Base-by-base conservation (phyloP, 2,113 vertebrate genomes). In the Peromyscus californicus region DNA sequence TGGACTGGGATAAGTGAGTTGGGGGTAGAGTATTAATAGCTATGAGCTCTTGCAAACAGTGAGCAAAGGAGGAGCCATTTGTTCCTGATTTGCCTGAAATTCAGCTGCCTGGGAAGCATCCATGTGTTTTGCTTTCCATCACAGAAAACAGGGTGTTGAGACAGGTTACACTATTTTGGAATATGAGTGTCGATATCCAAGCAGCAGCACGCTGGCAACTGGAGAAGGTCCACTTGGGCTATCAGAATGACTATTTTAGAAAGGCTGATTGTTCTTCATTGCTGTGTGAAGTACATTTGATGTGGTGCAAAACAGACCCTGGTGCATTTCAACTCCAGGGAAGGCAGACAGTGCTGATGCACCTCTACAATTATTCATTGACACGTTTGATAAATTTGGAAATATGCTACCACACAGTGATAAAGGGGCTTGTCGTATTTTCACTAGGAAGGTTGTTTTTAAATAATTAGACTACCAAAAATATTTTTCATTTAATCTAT, bases 161-260 rank as follows among this genome's bases (percentile, higher is more conserved):
- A 91, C 9, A 61, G 82, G 79, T 76, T 89, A 96, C 85, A 72
- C 94, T 96, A 87, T 91, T 96, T 97, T 98, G 93, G 91, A 96
- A 93, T 90, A 36, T 65, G 63, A 97, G 87, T 83, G 57, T 69
- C 93, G 48, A 57, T 95, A 90, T 95, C 96, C 74, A 76, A 97
- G 97, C 92, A 95, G 91, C 94, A 83, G 94, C 42, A 54, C 48
- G 39, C 31, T 63, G 91, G 85, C 21, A 89, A 94, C 74, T 86
- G 57, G 83, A 96, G 74, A 90, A 57, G 54, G n/a, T 6, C 75
- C 36, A 88, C 76, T 75, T 89, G 39, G 26, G 74, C 61, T 83
- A 94, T 95, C 96, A 67, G 72, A 94, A 90, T 11, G 45, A 16
- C 90, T 94, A 91, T 95, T 97, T 97, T 96, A 93, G 95, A 93